Percentiles rank a stretch among this genome's conserved stretches.
Conservation (phyloP, 2,888 invertebrate genomes). For the Masnerella sp. region DNA sequence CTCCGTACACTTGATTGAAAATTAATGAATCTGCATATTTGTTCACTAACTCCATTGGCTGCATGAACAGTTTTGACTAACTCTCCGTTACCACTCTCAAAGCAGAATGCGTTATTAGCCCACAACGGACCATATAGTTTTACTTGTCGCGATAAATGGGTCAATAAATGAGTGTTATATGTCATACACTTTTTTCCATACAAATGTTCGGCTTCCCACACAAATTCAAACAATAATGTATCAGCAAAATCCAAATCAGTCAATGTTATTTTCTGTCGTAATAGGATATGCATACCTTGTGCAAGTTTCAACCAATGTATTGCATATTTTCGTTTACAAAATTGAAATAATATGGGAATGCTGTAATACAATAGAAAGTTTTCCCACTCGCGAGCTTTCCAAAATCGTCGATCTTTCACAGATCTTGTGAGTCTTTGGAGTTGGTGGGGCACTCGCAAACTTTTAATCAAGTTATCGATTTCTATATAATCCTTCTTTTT, state of each 20-base stretch:
- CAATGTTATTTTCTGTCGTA: background rate
- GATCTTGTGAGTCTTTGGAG: constrained; percentile 5
- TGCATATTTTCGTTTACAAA: background rate
- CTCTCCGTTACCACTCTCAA: constrained; percentile 1
- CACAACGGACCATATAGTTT: background rate
- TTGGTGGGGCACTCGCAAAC: background rate
- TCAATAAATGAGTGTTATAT: background rate
- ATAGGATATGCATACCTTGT: background rate
- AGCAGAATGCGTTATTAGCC: background rate
- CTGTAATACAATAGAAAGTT: constrained; percentile 17
- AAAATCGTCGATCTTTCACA: background rate
- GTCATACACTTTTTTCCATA: background rate
- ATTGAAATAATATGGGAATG: background rate
- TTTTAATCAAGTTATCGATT: constrained; percentile 7
- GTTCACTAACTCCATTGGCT: background rate
- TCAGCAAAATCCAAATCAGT: background rate
- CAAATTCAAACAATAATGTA: background rate
- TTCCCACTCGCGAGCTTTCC: constrained; percentile 23
- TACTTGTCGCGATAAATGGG: background rate
- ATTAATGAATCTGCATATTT: background rate
- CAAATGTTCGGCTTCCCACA: background rate
- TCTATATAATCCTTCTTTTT: background rate
- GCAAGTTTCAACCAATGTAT: constrained; percentile 1
- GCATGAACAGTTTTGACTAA: background rate
- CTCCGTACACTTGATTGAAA: background rate